Base-by-base conservation (phyloP, 1,140 invertebrate species). In the Physella acuta region DNA sequence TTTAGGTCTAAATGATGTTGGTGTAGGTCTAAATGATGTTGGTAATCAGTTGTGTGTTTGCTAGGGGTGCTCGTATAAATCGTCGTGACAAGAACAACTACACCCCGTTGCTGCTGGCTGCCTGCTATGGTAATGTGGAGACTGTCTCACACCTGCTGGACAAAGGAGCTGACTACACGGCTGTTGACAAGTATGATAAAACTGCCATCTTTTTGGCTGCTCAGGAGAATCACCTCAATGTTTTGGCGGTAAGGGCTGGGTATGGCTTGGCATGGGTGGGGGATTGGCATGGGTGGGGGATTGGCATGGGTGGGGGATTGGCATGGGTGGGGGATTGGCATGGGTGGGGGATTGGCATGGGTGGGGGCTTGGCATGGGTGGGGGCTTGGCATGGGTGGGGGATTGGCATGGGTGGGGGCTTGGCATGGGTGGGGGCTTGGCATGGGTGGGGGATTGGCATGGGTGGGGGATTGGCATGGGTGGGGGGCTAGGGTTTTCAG, bases 81-180 rank as follows among this genome's bases (percentile, higher is more conserved):
- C 71, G 75, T 5, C 61, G 73, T n/a, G 85, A 86, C 74, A 83
- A 82, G 66, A 80, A 86, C 67, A 84, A 84, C 72, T 87, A 84
- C 75, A 93, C 85, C 16, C 83, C 85, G 3, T 71, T 86, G 16
- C 68, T 86, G 53, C 68, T 85, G 66, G 84, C 85, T 17, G 81
- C 84, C 20, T 75, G 74, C 20, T 77, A 82, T 56, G 85, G 85
- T 34, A 79, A 85, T 68, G 76, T 74, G 3, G 78, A 81, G 2
- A 78, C 79, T 4, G 76, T 85, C 5, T 78, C 84, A 67, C 52
- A 75, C 3, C 71, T 86, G 33, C 65, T 86, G 5, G 70, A 79
- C 58, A 79, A 76, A 49, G 76, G 78, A 34, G 84, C 84, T 11
- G 78, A 84, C 60, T 75, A 80, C 64, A 72, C 73, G 16, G 83